Evolutionary conservation across 1,140 invertebrate species (phyloP), one percentile per base, ranked within the genome.

Genomic region (Cydia splendana): DNA sequence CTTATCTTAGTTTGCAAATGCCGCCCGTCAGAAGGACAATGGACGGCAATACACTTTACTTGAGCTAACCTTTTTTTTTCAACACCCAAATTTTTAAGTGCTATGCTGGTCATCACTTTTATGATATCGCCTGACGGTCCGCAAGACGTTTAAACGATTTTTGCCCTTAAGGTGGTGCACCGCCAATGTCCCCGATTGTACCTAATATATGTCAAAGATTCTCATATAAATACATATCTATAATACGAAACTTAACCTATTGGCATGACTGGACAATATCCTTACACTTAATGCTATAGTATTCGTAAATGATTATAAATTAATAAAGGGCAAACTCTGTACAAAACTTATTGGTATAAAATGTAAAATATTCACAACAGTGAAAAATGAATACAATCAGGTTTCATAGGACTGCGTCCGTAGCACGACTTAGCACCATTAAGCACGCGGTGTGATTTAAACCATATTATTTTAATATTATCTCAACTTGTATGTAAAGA

Each of bases 231-330:
- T 65, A 48, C 57, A 24, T 62, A 62, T 24, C 57, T 62, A 53
- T 18, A 28, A 62, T 9, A 45, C 83, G 87, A 87, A 81, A 85
- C 87, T 88, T 89, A 91, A 76, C 65, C 91, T 93, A 93, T 88
- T 90, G 91, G 91, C 91, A 93, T 93, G 91, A 93, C 91, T 93
- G 87, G 85, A 91, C 87, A 78, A 82, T 85, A 86, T 85, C 78
- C 86, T 87, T 91, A 89, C 71, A 74, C 80, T 86, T 86, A 80
- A 83, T 79, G 80, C 65, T 75, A 81, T 81, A 84, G 80, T 85
- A 85, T 78, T 80, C 78, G 73, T 80, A 75, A 78, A 75, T 69
- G 42, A 77, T 80, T 75, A 65, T 73, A 77, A 76, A 53, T 76
- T 77, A 79, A 48, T 74, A 75, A 71, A 76, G 76, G 77, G 73